Conservation (phyloP, 1,140 invertebrate species). For the Amphibalanus amphitrite region DNA sequence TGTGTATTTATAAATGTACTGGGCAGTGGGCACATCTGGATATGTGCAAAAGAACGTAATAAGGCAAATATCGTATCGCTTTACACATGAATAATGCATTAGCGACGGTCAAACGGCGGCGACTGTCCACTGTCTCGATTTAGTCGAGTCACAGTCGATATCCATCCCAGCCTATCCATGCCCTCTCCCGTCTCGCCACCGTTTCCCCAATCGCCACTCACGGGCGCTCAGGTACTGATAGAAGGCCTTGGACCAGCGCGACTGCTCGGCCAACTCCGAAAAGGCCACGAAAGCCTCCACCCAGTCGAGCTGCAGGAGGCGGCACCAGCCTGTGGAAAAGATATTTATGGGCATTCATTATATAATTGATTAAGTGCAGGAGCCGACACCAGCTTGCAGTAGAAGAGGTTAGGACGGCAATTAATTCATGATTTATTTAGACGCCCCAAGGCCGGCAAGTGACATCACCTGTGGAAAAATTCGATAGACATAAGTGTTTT, state of each 20-base stretch:
- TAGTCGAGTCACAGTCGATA: background rate
- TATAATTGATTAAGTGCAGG: too few species aligned
- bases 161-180: background rate
- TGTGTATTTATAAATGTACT: constrained; percentile 2
- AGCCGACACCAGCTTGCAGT: too few species aligned
- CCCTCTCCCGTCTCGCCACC: background rate
- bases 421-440: too few species aligned
- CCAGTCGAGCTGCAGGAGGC: constrained; percentile 44
- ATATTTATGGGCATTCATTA: too few species aligned
- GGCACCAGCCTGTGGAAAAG: constrained; percentile 50
- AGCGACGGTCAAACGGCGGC: too few species aligned
- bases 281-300: constrained; percentile 37
- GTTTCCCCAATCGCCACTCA: constrained; percentile 21
- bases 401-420: too few species aligned
- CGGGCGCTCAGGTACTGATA: constrained; percentile 47
- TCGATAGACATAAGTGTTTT: too few species aligned
- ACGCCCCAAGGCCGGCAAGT: too few species aligned
- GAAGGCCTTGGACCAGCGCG: constrained; percentile 48
- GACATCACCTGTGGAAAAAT: too few species aligned
- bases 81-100: too few species aligned
- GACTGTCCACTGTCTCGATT: too few species aligned
- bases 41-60: background rate
- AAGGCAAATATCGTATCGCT: too few species aligned
- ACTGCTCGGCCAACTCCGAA: constrained; percentile 37
- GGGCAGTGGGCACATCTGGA: background rate